Evolutionary conservation across 2,888 invertebrate species (phyloP).

Genomic region (Dorcus parallelipipedus): DNA sequence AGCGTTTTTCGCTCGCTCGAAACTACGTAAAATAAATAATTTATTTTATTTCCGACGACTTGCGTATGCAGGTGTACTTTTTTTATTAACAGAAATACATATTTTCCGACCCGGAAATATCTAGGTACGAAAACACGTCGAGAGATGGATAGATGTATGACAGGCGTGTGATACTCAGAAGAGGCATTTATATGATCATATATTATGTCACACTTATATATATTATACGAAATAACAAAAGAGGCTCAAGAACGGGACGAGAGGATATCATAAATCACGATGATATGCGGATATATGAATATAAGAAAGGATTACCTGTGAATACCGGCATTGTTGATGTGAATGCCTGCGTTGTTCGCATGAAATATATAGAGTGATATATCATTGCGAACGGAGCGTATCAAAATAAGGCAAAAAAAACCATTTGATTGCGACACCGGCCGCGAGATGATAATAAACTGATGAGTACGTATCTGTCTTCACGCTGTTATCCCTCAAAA

Average conservation of each 20-base stretch:
- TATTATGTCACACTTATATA: constrained; percentile 13
- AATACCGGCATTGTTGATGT: constrained; percentile 11
- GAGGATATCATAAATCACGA: constrained; percentile 23
- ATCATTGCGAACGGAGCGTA: not conserved
- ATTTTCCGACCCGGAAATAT: no score
- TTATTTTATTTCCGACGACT: no score
- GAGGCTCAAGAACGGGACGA: constrained; percentile 13
- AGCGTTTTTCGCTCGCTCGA: not conserved
- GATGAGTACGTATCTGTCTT: no score
- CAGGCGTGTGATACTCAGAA: constrained; percentile 14
- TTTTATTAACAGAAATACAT: no score
- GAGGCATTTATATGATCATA: constrained; percentile 17
- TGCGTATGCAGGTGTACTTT: no score
- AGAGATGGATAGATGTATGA: constrained; percentile 1
- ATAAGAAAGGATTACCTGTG: constrained; percentile 23
- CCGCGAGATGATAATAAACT: no score
- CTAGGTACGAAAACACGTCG: no score
- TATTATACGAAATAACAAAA: constrained; percentile 17
- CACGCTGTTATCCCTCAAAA: no score
- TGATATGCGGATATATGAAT: constrained; percentile 21
- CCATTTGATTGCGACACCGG: not conserved
- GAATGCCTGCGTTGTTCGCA: constrained; percentile 9
- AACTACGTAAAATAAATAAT: no score
- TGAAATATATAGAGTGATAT: constrained; percentile 10
- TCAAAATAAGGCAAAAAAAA: not conserved